Evolutionary conservation across 2,113 vertebrate genomes (phyloP), one percentile per base, ranked within the genome.

Genomic region (Apodemus sylvaticus): DNA sequence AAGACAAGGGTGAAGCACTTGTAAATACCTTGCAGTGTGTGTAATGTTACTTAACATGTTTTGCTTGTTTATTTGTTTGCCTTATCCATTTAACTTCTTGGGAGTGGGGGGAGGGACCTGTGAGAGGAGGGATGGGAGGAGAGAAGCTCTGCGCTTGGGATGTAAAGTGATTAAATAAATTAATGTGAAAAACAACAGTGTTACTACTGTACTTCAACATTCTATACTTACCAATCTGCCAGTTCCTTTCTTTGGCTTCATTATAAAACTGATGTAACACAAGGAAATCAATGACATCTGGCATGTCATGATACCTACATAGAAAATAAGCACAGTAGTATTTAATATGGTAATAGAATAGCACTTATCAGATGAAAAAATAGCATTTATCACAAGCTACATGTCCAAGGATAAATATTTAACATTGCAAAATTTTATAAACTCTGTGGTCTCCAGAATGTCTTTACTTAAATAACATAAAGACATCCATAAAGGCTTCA

Each of bases 261-360:
- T 99, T 99, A 98, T 99, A 99, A 98, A 99, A 99, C 97, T 99
- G 99, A 98, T 99, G 99, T 97, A 99, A 98, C 93, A 99, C 99
- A 98, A 99, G 98, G 98, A 99, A 99, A 97, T 99, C 99, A 96
- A 99, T 99, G 97, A 99, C 99, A 98, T 99, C 99, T n/a, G 99
- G 99, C 99, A 99, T 99, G 97, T 99, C 99, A 39, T 99, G 99
- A 98, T 99, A 99, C 97, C 99, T 99, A 85, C 78, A 96, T 0
- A 97, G 76, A 87, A 68, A 96, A 93, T 3, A 95, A 94, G 64
- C 71, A 91, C 2, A 82, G 42, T 36, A 70, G 22, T 82, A 92
- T 73, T 7, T 29, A 94, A 91, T 62, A 87, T 22, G 90, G 9
- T 90, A 34, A 91, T 96, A 82, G 11, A 95, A 89, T 0, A 79